A percentile compares a stretch with the other conserved stretches of the same genome.
Evolutionary conservation across 1,140 invertebrate species (phyloP).

Genomic region (Andricus grossulariae): DNA sequence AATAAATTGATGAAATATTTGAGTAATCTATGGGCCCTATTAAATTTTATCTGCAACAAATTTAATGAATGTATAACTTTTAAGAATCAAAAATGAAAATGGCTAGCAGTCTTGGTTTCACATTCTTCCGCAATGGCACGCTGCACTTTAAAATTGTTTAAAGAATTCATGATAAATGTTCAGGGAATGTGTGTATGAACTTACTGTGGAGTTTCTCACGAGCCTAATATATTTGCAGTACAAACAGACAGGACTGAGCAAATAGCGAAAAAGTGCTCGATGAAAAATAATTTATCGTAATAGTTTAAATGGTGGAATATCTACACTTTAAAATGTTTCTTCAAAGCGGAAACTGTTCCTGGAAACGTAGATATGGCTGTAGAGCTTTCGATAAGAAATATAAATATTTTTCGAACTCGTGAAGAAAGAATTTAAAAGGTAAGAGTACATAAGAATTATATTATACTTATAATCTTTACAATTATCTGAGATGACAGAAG

Average conservation of each 20-base stretch:
- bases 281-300: slow-evolving; percentile 10
- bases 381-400: neutral
- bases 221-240: slow-evolving; percentile 27
- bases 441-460: too few relatives aligned
- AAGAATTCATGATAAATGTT: slow-evolving; percentile 30
- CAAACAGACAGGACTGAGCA: slow-evolving; percentile 9
- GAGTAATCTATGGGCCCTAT: too few relatives aligned
- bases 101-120: too few relatives aligned
- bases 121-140: neutral
- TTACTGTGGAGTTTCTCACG: slow-evolving; percentile 23
- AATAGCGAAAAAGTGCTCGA: slow-evolving; percentile 18
- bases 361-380: neutral
- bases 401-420: slow-evolving; percentile 1
- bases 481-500: too few relatives aligned
- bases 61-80: too few relatives aligned
- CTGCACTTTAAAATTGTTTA: slow-evolving; percentile 11
- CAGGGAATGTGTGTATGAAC: neutral
- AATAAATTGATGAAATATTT: too few relatives aligned
- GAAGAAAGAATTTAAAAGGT: too few relatives aligned
- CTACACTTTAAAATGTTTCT: slow-evolving; percentile 1
- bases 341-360: slow-evolving; percentile 1
- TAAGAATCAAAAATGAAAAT: too few relatives aligned
- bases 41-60: too few relatives aligned
- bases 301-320: slow-evolving; percentile 2
- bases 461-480: too few relatives aligned